A percentile compares a stretch with the other conserved stretches of the same genome.
phyloP scores from a whole-genome alignment of 2,888 invertebrate genomes.

The Acleris emargana region DNA sequence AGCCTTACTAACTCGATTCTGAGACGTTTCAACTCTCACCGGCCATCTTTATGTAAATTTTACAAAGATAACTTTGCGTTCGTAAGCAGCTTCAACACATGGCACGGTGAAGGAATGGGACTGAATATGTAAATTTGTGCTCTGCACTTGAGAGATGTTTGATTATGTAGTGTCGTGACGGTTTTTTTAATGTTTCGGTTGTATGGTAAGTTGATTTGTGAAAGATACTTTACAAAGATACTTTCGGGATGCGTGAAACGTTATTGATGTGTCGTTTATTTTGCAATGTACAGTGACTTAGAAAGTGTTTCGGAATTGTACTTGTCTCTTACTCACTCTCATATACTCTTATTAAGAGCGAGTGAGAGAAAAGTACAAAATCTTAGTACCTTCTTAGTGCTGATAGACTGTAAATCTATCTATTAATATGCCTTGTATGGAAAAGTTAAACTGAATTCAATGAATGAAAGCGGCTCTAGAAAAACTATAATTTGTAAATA shows the following conservation, averaged over 20 bases:
- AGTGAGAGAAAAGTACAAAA: no score
- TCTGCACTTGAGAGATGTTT: constrained; percentile 55
- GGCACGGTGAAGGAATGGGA: constrained; percentile 22
- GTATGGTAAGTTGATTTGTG: constrained; percentile 61
- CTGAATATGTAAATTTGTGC: constrained; percentile 47
- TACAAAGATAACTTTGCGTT: constrained; percentile 57
- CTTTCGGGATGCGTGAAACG: constrained; percentile 25
- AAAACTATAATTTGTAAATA: neutral
- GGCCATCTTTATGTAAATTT: constrained; percentile 81
- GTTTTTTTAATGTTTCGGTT: constrained; percentile 62
- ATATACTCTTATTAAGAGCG: no score
- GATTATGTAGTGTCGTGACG: constrained; percentile 67
- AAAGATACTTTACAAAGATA: constrained; percentile 29
- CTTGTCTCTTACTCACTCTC: no score
- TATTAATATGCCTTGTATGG: no score
- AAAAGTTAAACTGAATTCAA: no score
- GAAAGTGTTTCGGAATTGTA: no score
- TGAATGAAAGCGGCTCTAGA: no score
- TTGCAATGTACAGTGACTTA: no score
- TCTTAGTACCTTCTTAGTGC: no score
- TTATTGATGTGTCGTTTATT: no score
- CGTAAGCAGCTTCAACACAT: constrained; percentile 47
- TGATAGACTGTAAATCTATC: no score
- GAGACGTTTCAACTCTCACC: constrained; percentile 68
- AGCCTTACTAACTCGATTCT: constrained; percentile 77